These are phyloP conservation scores for Junonia oenone DNA, from an alignment of 2,888 invertebrate genomes.

Conservation along the genomic window DNA sequence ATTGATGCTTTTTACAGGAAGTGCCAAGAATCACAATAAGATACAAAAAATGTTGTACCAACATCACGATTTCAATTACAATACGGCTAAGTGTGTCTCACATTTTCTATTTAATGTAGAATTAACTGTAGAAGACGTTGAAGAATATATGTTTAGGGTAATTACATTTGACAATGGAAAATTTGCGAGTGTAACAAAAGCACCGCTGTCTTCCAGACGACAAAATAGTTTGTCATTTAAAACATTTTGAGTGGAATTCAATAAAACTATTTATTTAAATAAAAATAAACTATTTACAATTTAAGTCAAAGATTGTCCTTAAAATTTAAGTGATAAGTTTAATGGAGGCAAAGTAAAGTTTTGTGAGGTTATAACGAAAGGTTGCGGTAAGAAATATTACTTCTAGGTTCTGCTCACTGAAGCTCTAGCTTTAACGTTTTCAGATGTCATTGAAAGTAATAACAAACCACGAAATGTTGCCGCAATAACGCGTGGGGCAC, in stretches of 20 bases:
- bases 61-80: slow-evolving; percentile 38
- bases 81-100: slow-evolving; percentile 16
- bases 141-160: slow-evolving; percentile 4
- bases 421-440: not conserved
- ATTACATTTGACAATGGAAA: slow-evolving; percentile 1
- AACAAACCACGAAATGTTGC: slow-evolving; percentile 33
- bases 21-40: slow-evolving; percentile 34
- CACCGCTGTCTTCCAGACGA: not conserved
- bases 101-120: slow-evolving; percentile 8
- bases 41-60: slow-evolving; percentile 34
- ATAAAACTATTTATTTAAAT: not conserved
- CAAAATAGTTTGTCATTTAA: not conserved
- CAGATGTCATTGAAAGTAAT: slow-evolving; percentile 21
- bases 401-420: not conserved
- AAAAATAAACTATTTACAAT: not conserved
- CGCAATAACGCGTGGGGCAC: slow-evolving; percentile 39
- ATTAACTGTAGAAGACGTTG: slow-evolving; percentile 9
- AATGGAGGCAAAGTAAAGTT: too few relatives aligned
- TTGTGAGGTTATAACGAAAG: not conserved
- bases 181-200: not conserved
- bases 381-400: not conserved
- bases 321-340: too few relatives aligned
- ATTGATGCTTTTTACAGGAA: slow-evolving; percentile 40
- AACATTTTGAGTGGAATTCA: not conserved
- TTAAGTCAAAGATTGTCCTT: too few relatives aligned